Conservation (phyloP, 53 echinoderm and acorn worm species). For the Hippasteria phrygiana region DNA sequence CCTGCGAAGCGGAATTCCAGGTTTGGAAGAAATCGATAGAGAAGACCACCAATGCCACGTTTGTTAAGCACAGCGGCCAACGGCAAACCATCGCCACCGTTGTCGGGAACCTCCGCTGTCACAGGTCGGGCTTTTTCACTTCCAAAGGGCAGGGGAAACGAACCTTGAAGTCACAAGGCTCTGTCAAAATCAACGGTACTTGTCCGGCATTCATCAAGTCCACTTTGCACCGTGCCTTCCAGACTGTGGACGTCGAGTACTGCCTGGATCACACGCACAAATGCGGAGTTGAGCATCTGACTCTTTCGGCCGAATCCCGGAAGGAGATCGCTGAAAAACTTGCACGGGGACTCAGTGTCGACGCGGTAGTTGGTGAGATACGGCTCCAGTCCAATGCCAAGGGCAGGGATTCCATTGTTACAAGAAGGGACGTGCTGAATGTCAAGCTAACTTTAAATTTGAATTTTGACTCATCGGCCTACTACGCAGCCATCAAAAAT, state of each 20-base stretch:
- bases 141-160: neutral
- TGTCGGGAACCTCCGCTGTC: neutral
- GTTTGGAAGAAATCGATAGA: neutral
- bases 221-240: neutral
- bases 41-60: neutral
- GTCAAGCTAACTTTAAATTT: neutral
- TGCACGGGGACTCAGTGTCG: neutral
- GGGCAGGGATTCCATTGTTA: neutral
- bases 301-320: neutral
- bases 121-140: neutral
- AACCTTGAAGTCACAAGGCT: neutral
- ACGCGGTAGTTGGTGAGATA: neutral
- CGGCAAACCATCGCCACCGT: neutral
- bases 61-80: neutral
- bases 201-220: neutral
- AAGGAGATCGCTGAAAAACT: neutral
- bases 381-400: neutral
- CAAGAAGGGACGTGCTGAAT: neutral
- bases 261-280: neutral
- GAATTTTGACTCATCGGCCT: neutral
- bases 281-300: neutral
- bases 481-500: neutral
- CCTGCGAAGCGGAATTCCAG: neutral
- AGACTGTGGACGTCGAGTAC: neutral
- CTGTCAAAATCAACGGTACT: neutral